A percentile compares a stretch with the other conserved stretches of the same genome.
phyloP scores from a whole-genome alignment of 2,888 invertebrate species.

The Capitulum mitella region DNA sequence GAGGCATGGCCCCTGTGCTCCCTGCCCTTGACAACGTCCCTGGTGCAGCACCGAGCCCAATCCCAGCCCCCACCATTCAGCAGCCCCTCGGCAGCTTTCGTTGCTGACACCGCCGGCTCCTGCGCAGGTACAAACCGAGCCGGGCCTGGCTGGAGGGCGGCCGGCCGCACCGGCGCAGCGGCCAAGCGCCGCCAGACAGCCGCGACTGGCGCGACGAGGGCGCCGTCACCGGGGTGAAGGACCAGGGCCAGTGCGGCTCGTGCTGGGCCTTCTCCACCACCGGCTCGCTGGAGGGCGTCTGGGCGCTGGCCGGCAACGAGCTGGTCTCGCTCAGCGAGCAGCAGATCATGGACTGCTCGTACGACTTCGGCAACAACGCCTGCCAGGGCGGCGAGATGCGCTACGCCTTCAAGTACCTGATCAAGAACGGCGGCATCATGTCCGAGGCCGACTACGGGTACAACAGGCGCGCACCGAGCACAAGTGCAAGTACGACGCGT shows the following conservation, averaged over 20 bases:
- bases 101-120: too few relatives aligned
- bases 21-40: too few relatives aligned
- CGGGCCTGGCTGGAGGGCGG: neutral
- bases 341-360: conserved; percentile 82
- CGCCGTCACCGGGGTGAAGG: conserved; percentile 44
- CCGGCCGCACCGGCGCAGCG: neutral
- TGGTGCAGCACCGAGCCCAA: too few relatives aligned
- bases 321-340: conserved; percentile 86
- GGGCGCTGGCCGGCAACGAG: conserved; percentile 68
- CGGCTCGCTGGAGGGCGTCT: conserved; percentile 65
- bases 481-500: neutral
- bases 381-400: conserved; percentile 81
- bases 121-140: neutral
- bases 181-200: conserved; percentile 35
- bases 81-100: too few relatives aligned
- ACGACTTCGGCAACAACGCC: conserved; percentile 75
- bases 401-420: conserved; percentile 75
- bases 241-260: conserved; percentile 48
- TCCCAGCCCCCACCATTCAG: too few relatives aligned
- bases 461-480: conserved; percentile 49
- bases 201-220: conserved; percentile 44
- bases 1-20: too few relatives aligned
- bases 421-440: conserved; percentile 76
- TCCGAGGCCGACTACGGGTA: conserved; percentile 84
- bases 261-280: conserved; percentile 52